A percentile compares a stretch with the other conserved stretches of the same genome.
Conservation (phyloP, 2,888 invertebrate species). For the Thecocarcelia acutangulata region DNA sequence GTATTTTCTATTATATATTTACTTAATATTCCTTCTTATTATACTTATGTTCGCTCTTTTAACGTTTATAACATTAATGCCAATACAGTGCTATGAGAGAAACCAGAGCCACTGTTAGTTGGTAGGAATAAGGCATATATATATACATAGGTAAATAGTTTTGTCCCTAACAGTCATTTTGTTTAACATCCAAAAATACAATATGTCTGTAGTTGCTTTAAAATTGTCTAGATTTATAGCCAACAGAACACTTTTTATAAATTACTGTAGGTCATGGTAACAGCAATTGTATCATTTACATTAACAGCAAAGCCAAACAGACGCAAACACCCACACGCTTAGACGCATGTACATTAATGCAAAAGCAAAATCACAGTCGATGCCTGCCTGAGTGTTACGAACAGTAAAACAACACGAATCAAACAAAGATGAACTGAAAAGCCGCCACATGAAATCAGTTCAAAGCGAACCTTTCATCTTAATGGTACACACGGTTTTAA, state of each 20-base stretch:
- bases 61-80: too few species aligned
- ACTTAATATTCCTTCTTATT: too few species aligned
- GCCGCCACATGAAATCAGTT: constrained; percentile 51
- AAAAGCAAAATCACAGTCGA: not conserved
- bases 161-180: too few species aligned
- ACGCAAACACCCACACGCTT: not conserved
- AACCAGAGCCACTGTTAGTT: too few species aligned
- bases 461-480: constrained; percentile 53
- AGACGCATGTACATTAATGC: not conserved
- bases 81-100: too few species aligned
- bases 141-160: too few species aligned
- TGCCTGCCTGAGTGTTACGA: constrained; percentile 8
- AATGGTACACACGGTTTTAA: constrained; percentile 41
- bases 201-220: too few species aligned
- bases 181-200: too few species aligned
- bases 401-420: constrained; percentile 33
- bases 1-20: too few species aligned
- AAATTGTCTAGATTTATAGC: not conserved
- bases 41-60: too few species aligned
- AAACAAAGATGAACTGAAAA: constrained; percentile 36
- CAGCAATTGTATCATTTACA: not conserved
- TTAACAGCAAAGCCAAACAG: not conserved
- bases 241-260: not conserved
- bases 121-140: too few species aligned
- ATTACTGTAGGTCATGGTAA: not conserved